phyloP scores from a whole-genome alignment of 2,113 vertebrate species.

The Symphodus melops region DNA sequence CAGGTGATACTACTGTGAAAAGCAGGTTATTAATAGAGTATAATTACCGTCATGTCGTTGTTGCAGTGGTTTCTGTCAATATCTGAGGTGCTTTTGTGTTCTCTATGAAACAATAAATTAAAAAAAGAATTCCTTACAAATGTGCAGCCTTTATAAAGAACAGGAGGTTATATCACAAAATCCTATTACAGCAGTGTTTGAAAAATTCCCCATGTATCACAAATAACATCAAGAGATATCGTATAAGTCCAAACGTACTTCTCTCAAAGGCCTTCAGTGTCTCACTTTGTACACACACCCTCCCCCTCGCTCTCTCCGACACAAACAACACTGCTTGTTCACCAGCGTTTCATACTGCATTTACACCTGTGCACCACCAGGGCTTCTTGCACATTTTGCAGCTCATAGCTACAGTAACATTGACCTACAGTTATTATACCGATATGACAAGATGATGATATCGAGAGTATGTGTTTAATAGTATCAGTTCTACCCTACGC shows the following conservation, averaged over 20 bases:
- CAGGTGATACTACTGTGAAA: slow-evolving; percentile 64
- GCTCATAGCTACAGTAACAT: slow-evolving; percentile 37
- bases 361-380: slow-evolving; percentile 31
- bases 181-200: slow-evolving; percentile 68
- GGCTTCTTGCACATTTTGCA: slow-evolving; percentile 43
- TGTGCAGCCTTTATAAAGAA: slow-evolving; percentile 73
- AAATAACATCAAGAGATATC: slow-evolving; percentile 54
- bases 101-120: slow-evolving; percentile 66
- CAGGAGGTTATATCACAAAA: slow-evolving; percentile 69
- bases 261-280: slow-evolving; percentile 36
- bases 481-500: slow-evolving; percentile 47
- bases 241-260: slow-evolving; percentile 37
- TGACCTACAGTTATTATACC: slow-evolving; percentile 38
- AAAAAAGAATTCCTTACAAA: slow-evolving; percentile 68
- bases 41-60: slow-evolving; percentile 47
- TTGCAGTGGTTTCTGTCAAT: slow-evolving; percentile 36
- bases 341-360: slow-evolving; percentile 44
- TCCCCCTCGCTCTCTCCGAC: not conserved
- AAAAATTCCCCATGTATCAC: slow-evolving; percentile 73
- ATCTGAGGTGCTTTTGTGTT: slow-evolving; percentile 45
- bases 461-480: slow-evolving; percentile 57
- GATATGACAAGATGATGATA: slow-evolving; percentile 65
- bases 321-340: not conserved
- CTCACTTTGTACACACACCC: slow-evolving; percentile 12
- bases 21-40: slow-evolving; percentile 67